Base-by-base conservation (phyloP, 2,113 vertebrate genomes). In the Pedionomus torquatus region DNA sequence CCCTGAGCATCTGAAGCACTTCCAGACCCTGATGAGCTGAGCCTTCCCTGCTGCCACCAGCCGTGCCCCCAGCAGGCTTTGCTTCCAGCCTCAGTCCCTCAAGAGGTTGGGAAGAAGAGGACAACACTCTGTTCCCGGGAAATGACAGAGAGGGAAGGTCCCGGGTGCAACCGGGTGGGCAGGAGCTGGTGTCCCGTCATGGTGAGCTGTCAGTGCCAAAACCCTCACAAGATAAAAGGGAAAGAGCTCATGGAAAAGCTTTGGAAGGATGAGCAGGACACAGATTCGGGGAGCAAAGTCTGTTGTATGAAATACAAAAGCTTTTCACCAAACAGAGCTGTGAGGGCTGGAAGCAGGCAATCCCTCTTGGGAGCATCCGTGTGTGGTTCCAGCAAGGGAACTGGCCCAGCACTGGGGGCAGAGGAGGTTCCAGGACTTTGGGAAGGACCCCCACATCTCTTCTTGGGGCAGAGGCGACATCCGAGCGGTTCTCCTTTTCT, bases 401-500 rank as follows among this genome's bases (percentile, higher is more conserved):
- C 8, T 7, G 55, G 43, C 17, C 58, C 1, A 3, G 6, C 55
- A 7, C 17, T 0, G 5, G 43, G 25, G 11, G 31, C 77, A 26
- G 37, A 20, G 39, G 20, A n/a, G 24, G n/a, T 17, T 72, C 41
- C 58, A 48, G 49, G 25, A n/a, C 66, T 49, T 68, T 10, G 10
- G 79, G 26, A 10, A 31, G 23, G 41, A n/a, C 39, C 6, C 58
- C 18, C 7, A 2, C 17, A 17, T 35, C 71, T 37, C 23, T 30
- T 24, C 35, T 6, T 4, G 51, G 41, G 17, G 46, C 72, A 28
- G 33, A 23, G 37, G 11, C 9, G 13, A 52, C 48, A 11, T 11
- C 39, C 2, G 0, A 49, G 35, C 0, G 0, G 28, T 10, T 3
- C 0, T 6, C 0, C 4, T 51, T 24, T 17, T n/a, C 65, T 78